Percentiles rank a stretch among this genome's conserved stretches.
These are phyloP conservation scores for Caerostris extrusa DNA, from an alignment of 1,140 invertebrate species.

Conservation along the genomic window DNA sequence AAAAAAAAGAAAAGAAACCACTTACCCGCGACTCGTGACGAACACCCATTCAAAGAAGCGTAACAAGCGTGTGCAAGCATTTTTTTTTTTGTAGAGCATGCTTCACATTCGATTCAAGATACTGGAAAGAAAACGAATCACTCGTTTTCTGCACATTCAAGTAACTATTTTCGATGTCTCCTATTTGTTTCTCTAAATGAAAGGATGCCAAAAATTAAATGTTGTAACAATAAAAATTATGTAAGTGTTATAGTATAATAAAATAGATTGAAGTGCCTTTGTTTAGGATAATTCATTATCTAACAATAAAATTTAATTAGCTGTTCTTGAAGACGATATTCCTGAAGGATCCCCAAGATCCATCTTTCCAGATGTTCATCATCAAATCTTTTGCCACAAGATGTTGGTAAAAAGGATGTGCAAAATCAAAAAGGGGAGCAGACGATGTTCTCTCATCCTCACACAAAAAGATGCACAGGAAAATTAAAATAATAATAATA, in stretches of 20 bases:
- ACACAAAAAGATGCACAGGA: conserved; percentile 78
- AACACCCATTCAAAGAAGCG: conserved; percentile 96
- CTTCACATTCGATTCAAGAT: conserved; percentile 93
- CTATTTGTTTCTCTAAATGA: background rate
- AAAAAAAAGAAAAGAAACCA: too few relatives aligned
- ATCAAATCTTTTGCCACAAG: conserved; percentile 90
- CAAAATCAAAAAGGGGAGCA: conserved; percentile 86
- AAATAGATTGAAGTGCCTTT: background rate
- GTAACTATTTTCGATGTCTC: conserved; percentile 29
- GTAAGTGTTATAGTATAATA: background rate
- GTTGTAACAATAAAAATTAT: background rate
- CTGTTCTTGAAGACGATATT: conserved; percentile 83
- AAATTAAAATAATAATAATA: conserved; percentile 79
- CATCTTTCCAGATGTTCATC: conserved; percentile 90
- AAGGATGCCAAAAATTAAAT: background rate
- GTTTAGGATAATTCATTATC: conserved; percentile 87
- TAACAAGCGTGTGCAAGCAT: conserved; percentile 89
- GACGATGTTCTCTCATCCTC: background rate
- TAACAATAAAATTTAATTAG: conserved; percentile 85
- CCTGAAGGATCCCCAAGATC: conserved; percentile 91
- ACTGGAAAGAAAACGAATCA: conserved; percentile 95
- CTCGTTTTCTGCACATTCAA: conserved; percentile 86
- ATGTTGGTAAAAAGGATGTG: conserved; percentile 84
- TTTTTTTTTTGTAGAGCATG: conserved; percentile 79
- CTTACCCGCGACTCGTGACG: too few relatives aligned